Conservation (phyloP, 2,888 invertebrate species). For the Fragum sueziense region DNA sequence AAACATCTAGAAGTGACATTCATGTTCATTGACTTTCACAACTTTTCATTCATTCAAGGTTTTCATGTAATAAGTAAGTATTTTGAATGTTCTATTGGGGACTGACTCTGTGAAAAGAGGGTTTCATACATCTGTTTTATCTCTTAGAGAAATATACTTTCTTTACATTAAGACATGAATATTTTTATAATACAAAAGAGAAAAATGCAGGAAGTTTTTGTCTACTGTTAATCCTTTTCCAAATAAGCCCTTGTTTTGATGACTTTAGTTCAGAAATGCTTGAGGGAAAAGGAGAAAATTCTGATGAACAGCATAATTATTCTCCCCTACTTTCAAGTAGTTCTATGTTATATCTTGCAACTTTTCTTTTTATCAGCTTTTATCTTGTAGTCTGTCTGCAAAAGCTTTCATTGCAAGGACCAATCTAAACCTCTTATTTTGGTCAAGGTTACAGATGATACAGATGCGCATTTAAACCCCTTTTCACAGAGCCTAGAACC, state of each 20-base stretch:
- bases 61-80: slow-evolving; percentile 61
- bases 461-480: not conserved
- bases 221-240: not conserved
- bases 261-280: not conserved
- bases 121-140: no score
- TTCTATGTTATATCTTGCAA: not conserved
- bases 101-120: not conserved
- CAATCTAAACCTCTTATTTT: no score
- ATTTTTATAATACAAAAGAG: no score
- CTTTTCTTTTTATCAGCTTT: not conserved
- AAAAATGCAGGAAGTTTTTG: no score
- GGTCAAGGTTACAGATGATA: no score
- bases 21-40: not conserved
- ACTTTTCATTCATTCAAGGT: slow-evolving; percentile 46
- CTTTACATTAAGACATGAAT: no score
- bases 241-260: not conserved
- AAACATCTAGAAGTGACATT: not conserved
- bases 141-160: no score
- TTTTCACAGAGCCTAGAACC: not conserved
- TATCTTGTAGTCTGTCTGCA: not conserved
- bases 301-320: not conserved
- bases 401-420: not conserved
- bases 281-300: not conserved
- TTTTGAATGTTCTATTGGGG: not conserved
- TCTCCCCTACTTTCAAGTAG: not conserved